Percentiles rank a stretch among this genome's conserved stretches.
These are phyloP conservation scores for Drosophila neonasuta DNA, from an alignment of 2,888 invertebrate species.

Conservation along the genomic window DNA sequence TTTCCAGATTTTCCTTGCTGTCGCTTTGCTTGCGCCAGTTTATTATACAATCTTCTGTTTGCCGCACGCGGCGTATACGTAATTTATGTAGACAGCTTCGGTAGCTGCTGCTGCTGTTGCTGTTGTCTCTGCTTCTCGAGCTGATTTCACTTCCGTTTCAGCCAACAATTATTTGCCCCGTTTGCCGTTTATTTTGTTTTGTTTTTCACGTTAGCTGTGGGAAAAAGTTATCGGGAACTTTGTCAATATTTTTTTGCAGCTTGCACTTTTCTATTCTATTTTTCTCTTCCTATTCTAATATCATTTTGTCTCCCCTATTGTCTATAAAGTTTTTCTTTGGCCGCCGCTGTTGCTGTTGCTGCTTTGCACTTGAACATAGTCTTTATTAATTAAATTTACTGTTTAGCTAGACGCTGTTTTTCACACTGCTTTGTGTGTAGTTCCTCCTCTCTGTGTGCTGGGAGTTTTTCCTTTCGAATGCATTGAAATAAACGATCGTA, in stretches of 20 bases:
- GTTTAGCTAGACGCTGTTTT: slow-evolving; percentile 30
- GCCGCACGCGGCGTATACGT: slow-evolving; percentile 57
- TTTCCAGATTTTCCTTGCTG: slow-evolving; percentile 5
- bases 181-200: slow-evolving; percentile 19
- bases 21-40: slow-evolving; percentile 19
- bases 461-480: slow-evolving; percentile 31
- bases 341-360: neutral
- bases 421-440: slow-evolving; percentile 27
- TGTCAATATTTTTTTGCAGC: slow-evolving; percentile 34
- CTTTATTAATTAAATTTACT: slow-evolving; percentile 61
- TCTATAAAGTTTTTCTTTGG: slow-evolving; percentile 47
- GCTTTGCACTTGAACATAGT: slow-evolving; percentile 49
- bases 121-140: slow-evolving; percentile 17
- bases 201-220: slow-evolving; percentile 36
- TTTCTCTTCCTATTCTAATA: slow-evolving; percentile 1
- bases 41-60: slow-evolving; percentile 35
- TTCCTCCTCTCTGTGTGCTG: slow-evolving; percentile 20
- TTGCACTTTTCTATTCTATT: slow-evolving; percentile 18
- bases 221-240: slow-evolving; percentile 35
- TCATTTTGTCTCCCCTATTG: slow-evolving; percentile 34
- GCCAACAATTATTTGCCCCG: slow-evolving; percentile 49
- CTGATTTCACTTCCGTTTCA: slow-evolving; percentile 56
- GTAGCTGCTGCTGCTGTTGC: slow-evolving; percentile 22
- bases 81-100: slow-evolving; percentile 41
- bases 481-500: slow-evolving; percentile 41